Percentiles rank a stretch among this genome's conserved stretches.
Conservation (phyloP, 1,140 invertebrate species). For the Papilio helenus region DNA sequence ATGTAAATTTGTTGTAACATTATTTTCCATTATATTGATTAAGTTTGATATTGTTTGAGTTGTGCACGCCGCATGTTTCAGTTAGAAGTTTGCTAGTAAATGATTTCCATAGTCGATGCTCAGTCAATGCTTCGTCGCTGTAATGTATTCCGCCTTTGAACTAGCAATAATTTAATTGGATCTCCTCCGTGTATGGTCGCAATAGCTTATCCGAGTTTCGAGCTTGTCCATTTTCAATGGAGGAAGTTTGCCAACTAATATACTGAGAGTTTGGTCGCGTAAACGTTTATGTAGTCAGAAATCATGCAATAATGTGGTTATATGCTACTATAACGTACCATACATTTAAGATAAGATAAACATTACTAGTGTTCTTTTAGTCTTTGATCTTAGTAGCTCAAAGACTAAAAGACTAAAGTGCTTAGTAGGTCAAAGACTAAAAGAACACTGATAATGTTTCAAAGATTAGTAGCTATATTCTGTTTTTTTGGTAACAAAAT, state of each 20-base stretch:
- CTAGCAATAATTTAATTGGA: conserved; percentile 40
- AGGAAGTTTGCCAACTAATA: conserved; percentile 37
- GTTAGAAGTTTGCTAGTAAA: conserved; percentile 32
- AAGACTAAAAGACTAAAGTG: too few relatives aligned
- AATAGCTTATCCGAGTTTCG: conserved; percentile 39
- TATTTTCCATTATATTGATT: neutral
- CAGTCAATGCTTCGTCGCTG: conserved; percentile 35
- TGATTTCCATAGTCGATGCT: conserved; percentile 37
- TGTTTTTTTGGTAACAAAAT: too few relatives aligned
- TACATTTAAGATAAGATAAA: too few relatives aligned
- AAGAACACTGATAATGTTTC: too few relatives aligned
- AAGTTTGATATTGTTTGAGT: conserved; percentile 5
- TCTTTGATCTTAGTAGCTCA: too few relatives aligned
- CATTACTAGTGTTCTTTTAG: too few relatives aligned
- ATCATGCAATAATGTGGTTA: conserved; percentile 16
- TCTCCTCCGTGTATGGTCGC: conserved; percentile 36
- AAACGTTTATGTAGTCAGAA: conserved; percentile 33
- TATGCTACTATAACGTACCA: neutral
- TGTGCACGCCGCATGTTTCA: conserved; percentile 7
- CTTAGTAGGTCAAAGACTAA: too few relatives aligned
- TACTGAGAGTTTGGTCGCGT: conserved; percentile 33
- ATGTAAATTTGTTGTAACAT: too few relatives aligned
- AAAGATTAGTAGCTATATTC: too few relatives aligned
- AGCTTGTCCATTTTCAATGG: conserved; percentile 34
- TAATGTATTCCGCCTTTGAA: conserved; percentile 40